phyloP scores from a whole-genome alignment of 2,888 invertebrate genomes.

The Mantis religiosa region DNA sequence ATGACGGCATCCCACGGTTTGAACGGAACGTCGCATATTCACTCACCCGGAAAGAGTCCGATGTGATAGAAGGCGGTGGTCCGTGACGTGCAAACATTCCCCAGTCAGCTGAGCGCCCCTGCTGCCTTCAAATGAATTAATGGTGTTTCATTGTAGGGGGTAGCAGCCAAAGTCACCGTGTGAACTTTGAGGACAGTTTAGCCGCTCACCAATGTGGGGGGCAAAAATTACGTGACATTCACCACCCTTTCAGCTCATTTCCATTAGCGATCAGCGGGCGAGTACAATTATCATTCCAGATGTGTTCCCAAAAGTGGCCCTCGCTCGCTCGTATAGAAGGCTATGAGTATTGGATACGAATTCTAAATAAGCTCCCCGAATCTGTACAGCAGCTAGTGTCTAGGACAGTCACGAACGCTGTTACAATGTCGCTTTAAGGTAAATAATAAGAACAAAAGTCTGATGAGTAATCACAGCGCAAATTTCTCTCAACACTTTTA shows the following conservation, averaged over 20 bases:
- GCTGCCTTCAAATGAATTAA: slow-evolving; percentile 24
- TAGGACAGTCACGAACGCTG: not conserved
- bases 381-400: not conserved
- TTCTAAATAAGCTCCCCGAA: not conserved
- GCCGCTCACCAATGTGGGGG: not conserved
- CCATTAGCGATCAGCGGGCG: not conserved
- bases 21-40: not conserved
- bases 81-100: slow-evolving; percentile 13
- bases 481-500: too few species aligned
- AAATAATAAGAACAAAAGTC: too few species aligned
- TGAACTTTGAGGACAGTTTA: not conserved
- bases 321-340: not conserved
- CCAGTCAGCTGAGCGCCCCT: slow-evolving; percentile 10
- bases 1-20: not conserved
- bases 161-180: not conserved
- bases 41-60: not conserved
- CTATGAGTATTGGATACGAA: not conserved
- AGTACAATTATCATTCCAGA: not conserved
- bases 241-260: not conserved
- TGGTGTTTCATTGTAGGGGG: slow-evolving; percentile 22
- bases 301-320: not conserved
- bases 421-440: too few species aligned
- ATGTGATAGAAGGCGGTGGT: not conserved
- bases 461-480: too few species aligned
- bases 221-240: not conserved